Conservation (phyloP, 2,113 vertebrate species). For the Chlamydotis undulata region DNA sequence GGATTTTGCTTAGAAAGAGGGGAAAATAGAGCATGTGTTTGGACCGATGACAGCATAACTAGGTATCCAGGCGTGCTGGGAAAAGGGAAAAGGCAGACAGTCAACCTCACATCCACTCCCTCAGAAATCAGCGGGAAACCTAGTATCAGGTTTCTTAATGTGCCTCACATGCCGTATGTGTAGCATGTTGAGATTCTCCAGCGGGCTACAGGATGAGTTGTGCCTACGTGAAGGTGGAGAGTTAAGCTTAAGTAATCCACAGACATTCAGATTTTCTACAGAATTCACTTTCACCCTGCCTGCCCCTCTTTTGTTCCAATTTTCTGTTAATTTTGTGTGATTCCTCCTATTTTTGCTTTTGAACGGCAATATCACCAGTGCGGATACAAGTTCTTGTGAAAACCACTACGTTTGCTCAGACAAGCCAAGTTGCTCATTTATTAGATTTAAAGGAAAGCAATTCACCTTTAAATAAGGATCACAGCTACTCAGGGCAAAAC, state of each 20-base stretch:
- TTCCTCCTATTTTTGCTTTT: neutral
- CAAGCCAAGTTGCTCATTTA: constrained; percentile 1
- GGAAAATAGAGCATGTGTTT: constrained; percentile 47
- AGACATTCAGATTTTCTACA: neutral
- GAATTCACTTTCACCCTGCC: neutral
- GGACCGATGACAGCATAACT: constrained; percentile 59
- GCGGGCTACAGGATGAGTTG: neutral
- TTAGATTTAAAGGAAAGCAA: constrained; percentile 47
- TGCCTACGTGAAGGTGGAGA: neutral
- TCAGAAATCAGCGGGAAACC: constrained; percentile 43
- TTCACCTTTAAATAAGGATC: constrained; percentile 53
- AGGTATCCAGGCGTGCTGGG: constrained; percentile 49
- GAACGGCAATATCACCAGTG: neutral
- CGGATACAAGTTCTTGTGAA: neutral
- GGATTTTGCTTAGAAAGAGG: constrained; percentile 30
- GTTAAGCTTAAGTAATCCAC: neutral
- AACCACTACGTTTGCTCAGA: neutral
- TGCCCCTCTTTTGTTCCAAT: constrained; percentile 12
- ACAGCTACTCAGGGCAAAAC: constrained; percentile 40
- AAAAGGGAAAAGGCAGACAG: constrained; percentile 47
- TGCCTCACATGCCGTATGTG: neutral
- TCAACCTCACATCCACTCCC: neutral
- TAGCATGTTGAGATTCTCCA: neutral
- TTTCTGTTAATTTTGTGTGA: constrained; percentile 22
- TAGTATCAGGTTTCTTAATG: neutral